Conservation (phyloP, 1,140 invertebrate species). For the Drosophila obscura region DNA sequence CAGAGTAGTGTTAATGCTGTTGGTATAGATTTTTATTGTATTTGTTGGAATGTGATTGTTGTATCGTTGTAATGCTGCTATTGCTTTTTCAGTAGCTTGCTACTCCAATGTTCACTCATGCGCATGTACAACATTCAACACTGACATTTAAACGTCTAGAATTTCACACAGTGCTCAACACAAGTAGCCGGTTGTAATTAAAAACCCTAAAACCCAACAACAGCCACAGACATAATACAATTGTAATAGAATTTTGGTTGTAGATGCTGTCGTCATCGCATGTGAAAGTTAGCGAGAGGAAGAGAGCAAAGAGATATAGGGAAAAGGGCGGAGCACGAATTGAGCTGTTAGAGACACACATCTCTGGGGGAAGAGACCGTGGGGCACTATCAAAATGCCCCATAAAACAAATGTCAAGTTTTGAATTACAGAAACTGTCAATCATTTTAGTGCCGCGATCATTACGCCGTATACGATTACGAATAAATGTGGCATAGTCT, state of each 20-base stretch:
- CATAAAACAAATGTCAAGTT: constrained; percentile 69
- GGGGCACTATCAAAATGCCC: constrained; percentile 58
- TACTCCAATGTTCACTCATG: constrained; percentile 76
- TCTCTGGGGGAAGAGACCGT: no score
- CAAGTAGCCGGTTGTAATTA: constrained; percentile 75
- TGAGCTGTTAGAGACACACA: no score
- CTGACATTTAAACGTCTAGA: constrained; percentile 77
- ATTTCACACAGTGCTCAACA: constrained; percentile 75
- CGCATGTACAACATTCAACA: constrained; percentile 68
- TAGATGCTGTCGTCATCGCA: constrained; percentile 44
- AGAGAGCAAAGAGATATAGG: constrained; percentile 22
- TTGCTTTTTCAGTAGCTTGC: constrained; percentile 13
- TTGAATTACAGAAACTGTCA: constrained; percentile 69
- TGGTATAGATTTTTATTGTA: background rate
- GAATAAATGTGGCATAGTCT: no score
- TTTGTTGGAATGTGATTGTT: constrained; percentile 23
- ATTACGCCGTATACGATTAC: no score
- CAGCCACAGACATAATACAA: constrained; percentile 7
- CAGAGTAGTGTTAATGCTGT: constrained; percentile 23
- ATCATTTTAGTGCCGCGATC: constrained; percentile 31
- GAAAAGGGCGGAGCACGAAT: background rate
- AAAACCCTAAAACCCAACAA: constrained; percentile 58
- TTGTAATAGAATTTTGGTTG: constrained; percentile 40
- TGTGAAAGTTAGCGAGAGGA: constrained; percentile 43
- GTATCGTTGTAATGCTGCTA: constrained; percentile 13